Evolutionary conservation across 2,113 vertebrate species (phyloP), one percentile per base, ranked within the genome.

Genomic region (Ursus arctos): DNA sequence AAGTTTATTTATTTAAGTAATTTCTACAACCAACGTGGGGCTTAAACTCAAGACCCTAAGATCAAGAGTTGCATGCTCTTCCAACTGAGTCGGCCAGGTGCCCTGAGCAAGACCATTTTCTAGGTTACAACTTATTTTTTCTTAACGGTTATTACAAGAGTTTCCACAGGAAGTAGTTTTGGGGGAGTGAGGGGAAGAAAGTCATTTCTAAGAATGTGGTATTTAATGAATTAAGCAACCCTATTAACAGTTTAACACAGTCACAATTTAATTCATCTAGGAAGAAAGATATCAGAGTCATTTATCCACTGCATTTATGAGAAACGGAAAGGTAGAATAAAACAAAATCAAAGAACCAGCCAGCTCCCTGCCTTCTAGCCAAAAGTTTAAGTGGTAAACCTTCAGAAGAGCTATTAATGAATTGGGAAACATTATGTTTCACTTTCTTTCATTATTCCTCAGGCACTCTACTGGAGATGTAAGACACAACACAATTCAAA

Each of bases 381-480:
- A 79, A 55, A 92, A 96, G 53, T 84, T 79, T 55, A 83, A 93
- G 63, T 13, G 76, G 24, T 80, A 86, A 82, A 82, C 43, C 71
- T 77, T 95, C 80, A 91, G 26, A 79, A 95, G 36, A 90, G 43
- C 18, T 85, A 4, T 43, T 65, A 88, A 72, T 80, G 16, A 77
- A 36, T 0, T 91, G 21, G 21, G 65, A 65, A 96, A 53, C 26
- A 83, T 13, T 71, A 26, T n/a, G 7, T 65, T 69, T 67, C 31
- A 88, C 43, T 79, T 91, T 79, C 72, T 94, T 81, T 88, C 69
- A 71, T 71, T 96, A 2, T 91, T 91, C 61, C 26, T 84, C 40
- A 72, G 63, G 63, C 14, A 74, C 22, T 36, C 33, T 80, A n/a
- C 9, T 4, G 2, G 43, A 94, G 19, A 9, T 61, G 24, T 69